phyloP scores from a whole-genome alignment of 2,888 invertebrate species.

The Folsomia candida region DNA sequence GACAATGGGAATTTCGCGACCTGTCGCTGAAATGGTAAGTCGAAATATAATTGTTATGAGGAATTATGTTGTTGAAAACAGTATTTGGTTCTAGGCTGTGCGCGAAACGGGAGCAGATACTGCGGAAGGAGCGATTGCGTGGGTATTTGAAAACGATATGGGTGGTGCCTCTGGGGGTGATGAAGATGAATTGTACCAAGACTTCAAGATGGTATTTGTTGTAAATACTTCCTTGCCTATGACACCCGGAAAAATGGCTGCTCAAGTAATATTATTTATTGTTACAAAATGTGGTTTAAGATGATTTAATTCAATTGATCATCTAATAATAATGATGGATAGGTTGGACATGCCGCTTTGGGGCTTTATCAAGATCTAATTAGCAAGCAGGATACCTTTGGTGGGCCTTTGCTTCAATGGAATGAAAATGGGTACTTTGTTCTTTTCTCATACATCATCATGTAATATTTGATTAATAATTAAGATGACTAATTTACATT shows the following conservation, averaged over 20 bases:
- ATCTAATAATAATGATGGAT: too few relatives aligned
- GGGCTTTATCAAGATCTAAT: slow-evolving; percentile 49
- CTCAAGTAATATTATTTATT: slow-evolving; percentile 43
- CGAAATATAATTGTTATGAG: neutral
- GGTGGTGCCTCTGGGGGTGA: slow-evolving; percentile 33
- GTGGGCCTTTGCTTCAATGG: slow-evolving; percentile 50
- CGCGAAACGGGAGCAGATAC: slow-evolving; percentile 49
- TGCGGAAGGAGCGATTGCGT: slow-evolving; percentile 49
- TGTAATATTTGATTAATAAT: neutral
- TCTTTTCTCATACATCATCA: too few relatives aligned
- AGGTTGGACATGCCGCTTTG: slow-evolving; percentile 48
- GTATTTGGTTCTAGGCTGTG: slow-evolving; percentile 41
- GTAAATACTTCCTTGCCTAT: slow-evolving; percentile 48
- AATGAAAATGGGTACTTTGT: slow-evolving; percentile 48
- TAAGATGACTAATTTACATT: neutral
- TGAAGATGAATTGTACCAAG: slow-evolving; percentile 36
- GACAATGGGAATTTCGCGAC: slow-evolving; percentile 47
- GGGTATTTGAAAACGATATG: slow-evolving; percentile 50
- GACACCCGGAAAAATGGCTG: slow-evolving; percentile 51
- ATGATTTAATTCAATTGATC: neutral
- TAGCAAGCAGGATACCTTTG: slow-evolving; percentile 46
- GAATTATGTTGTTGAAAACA: slow-evolving; percentile 1
- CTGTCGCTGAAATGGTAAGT: slow-evolving; percentile 48
- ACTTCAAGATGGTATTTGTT: slow-evolving; percentile 50
- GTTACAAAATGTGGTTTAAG: neutral